Percentiles rank a stretch among this genome's conserved stretches.
phyloP scores from a whole-genome alignment of 2,888 invertebrate species.

The Zaprionus bogoriensis region DNA sequence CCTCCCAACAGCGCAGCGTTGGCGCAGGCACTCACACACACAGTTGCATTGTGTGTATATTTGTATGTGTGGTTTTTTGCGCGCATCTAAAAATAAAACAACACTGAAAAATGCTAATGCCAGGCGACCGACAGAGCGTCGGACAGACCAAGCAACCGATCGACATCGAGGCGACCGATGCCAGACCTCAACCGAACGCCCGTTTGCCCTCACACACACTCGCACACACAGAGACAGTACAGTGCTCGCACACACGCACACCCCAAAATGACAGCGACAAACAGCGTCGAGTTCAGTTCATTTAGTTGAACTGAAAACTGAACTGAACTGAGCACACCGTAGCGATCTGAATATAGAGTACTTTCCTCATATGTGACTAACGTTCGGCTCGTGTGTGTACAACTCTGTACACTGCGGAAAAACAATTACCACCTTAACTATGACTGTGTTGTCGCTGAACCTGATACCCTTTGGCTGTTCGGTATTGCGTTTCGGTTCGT shows the following conservation, averaged over 20 bases:
- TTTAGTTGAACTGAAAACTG: conserved; percentile 58
- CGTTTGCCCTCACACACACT: conserved; percentile 72
- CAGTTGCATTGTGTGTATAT: conserved; percentile 31
- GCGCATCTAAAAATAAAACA: conserved; percentile 75
- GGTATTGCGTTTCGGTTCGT: not conserved
- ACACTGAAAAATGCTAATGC: conserved; percentile 78
- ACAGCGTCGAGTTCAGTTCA: conserved; percentile 66
- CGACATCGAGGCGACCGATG: conserved; percentile 72
- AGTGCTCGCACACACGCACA: conserved; percentile 24
- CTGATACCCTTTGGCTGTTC: not conserved
- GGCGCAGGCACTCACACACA: conserved; percentile 54
- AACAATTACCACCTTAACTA: not conserved
- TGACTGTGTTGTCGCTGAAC: not conserved
- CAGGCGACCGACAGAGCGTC: conserved; percentile 58
- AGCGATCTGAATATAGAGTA: conserved; percentile 70
- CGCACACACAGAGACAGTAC: conserved; percentile 7
- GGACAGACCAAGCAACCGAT: conserved; percentile 62
- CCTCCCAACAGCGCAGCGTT: conserved; percentile 65
- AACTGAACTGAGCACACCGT: too few species aligned
- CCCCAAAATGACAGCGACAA: conserved; percentile 73
- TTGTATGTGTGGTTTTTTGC: conserved; percentile 58
- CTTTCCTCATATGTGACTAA: not conserved
- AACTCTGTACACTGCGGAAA: not conserved
- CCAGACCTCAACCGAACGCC: conserved; percentile 75
- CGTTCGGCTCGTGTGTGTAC: conserved; percentile 7